Evolutionary conservation across 2,797 vertebrate genomes (phyloP), one percentile per base, ranked within the genome.

Genomic region (Denticeps clupeoides): DNA sequence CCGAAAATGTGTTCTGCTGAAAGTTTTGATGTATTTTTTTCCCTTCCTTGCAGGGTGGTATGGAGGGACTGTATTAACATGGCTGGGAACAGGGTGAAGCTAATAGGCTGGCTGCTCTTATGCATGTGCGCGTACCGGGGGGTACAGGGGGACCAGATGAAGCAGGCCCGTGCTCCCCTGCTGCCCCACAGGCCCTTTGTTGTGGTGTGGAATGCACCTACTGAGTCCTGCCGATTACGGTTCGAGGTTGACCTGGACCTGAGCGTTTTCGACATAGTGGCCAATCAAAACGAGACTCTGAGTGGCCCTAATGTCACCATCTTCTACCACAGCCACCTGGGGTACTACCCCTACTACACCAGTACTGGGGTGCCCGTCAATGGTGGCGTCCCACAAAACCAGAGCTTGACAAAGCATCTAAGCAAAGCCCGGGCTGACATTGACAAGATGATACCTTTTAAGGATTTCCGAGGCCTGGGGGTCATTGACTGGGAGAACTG

Each of bases 401-500:
- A 84, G 70, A 95, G 79, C 49, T 70, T 95, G 15, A 65, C 72
- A 55, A 85, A 83, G 54, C 89, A 95, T 51, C 76, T 94, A 19
- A 83, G 59, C 63, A 91, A 94, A 66, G 77, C 84, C 1, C 69
- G 77, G 49, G 61, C 60, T 0, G 90, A 97, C 63, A 89, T 91
- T 4, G 74, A 83, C 40, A 82, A 78, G 13, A 60, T 76, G 42
- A 80, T 92, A 63, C 83, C 84, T 6, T 65, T 76, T 67, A 89
- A 86, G 71, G 82, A 89, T 55, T 90, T 93, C 46, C 74, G 81
- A 45, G 86, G 86, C 7, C 78, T 96, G 53, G 87, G 77, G 1
- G 79, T 93, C 47, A 91, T 94, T 19, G 89, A 91, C 64, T 91
- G 90, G 89, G 89, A 95, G 75, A 86, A 85, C 68, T 95, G 89